phyloP scores from a whole-genome alignment of 1,140 invertebrate genomes.

The Drosophila nasuta region DNA sequence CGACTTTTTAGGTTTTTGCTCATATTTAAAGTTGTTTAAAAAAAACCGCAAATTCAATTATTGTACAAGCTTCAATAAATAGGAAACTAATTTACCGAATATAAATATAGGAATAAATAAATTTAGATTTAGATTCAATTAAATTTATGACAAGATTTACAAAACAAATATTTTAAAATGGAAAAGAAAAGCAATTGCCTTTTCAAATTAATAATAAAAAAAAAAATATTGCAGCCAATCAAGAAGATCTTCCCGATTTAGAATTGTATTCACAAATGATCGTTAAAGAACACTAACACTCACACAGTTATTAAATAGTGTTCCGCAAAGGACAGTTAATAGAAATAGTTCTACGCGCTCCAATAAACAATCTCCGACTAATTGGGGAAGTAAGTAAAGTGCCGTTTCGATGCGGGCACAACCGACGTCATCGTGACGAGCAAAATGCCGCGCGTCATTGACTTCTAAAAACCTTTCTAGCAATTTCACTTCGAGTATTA shows the following conservation, averaged over 20 bases:
- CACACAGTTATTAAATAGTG: conserved; percentile 34
- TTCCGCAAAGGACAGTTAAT: not conserved
- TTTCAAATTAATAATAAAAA: too few species aligned
- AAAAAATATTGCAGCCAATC: too few species aligned
- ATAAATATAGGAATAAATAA: not conserved
- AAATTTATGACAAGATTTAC: not conserved
- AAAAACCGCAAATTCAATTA: too few species aligned
- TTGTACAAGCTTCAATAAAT: too few species aligned
- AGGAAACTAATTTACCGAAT: not conserved
- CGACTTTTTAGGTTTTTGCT: too few species aligned
- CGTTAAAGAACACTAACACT: conserved; percentile 31
- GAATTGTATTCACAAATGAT: conserved; percentile 14
- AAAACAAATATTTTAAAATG: not conserved
- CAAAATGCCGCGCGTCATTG: conserved; percentile 39
- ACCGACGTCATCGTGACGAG: conserved; percentile 40
- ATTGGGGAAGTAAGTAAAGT: conserved; percentile 23
- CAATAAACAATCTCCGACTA: conserved; percentile 40
- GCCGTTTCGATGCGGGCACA: conserved; percentile 6
- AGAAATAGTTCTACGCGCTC: conserved; percentile 24
- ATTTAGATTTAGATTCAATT: not conserved
- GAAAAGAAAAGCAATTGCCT: too few species aligned
- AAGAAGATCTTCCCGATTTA: not conserved
- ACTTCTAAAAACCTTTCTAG: conserved; percentile 41
- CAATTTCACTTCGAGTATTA: conserved; percentile 54
- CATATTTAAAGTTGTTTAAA: too few species aligned